phyloP scores from a whole-genome alignment of 1,140 invertebrate genomes.

The Dendroctonus valens region DNA sequence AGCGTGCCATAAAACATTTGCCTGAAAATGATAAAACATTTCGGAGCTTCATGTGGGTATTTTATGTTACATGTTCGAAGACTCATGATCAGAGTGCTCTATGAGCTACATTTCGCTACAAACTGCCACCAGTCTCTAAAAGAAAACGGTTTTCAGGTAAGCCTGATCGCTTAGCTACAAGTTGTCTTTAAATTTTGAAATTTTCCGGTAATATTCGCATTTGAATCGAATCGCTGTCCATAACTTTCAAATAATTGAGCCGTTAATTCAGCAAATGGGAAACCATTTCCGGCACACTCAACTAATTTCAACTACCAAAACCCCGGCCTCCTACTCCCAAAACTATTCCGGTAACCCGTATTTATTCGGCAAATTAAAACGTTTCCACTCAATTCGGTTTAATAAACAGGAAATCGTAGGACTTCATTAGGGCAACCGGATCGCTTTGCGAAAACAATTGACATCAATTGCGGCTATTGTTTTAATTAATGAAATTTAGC shows the following conservation, averaged over 20 bases:
- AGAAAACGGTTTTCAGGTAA: too few species aligned
- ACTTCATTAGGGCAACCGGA: constrained; percentile 13
- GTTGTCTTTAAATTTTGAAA: too few species aligned
- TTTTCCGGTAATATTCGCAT: too few species aligned
- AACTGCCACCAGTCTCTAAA: too few species aligned
- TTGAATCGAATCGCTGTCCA: background rate
- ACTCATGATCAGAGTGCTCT: too few species aligned
- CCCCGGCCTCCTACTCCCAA: background rate
- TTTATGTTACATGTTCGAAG: too few species aligned
- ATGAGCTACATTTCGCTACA: too few species aligned
- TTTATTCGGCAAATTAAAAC: constrained; percentile 32
- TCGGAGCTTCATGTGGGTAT: too few species aligned
- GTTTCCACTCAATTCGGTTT: constrained; percentile 31
- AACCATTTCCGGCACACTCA: constrained; percentile 10
- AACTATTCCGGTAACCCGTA: constrained; percentile 24
- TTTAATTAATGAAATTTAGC: constrained; percentile 35
- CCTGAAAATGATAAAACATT: too few species aligned
- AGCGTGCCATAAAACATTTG: too few species aligned
- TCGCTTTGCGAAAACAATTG: constrained; percentile 29
- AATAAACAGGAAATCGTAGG: constrained; percentile 30
- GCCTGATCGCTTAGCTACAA: too few species aligned
- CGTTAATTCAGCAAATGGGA: constrained; percentile 16
- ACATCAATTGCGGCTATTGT: constrained; percentile 30
- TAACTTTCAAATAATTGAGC: constrained; percentile 13
- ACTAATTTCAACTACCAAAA: constrained; percentile 25